These are phyloP conservation scores for Bellardia pandia DNA, from an alignment of 2,888 invertebrate genomes.

Conservation along the genomic window DNA sequence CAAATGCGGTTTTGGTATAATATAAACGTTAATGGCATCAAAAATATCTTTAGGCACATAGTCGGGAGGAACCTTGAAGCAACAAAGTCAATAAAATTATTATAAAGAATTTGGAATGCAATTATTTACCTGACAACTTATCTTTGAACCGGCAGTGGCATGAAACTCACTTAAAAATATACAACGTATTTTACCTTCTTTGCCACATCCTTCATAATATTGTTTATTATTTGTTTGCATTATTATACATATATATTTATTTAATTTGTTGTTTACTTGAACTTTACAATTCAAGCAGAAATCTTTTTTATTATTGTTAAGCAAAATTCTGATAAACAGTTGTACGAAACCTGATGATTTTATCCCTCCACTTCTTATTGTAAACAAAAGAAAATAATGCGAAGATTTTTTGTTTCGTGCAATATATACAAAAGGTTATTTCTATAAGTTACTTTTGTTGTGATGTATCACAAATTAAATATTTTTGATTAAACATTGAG, in stretches of 20 bases:
- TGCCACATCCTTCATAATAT: slow-evolving; percentile 86
- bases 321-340: neutral
- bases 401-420: neutral
- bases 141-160: slow-evolving; percentile 92
- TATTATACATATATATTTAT: neutral
- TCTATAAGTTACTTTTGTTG: neutral
- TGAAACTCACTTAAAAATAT: slow-evolving; percentile 92
- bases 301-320: too few species aligned
- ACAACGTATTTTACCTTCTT: slow-evolving; percentile 91
- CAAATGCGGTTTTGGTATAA: slow-evolving; percentile 97
- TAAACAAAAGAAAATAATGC: slow-evolving; percentile 16
- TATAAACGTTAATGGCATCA: slow-evolving; percentile 96
- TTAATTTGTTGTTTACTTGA: neutral
- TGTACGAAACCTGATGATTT: too few species aligned
- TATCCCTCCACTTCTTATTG: neutral
- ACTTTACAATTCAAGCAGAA: too few species aligned
- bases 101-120: neutral
- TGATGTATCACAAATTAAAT: too few species aligned
- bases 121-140: slow-evolving; percentile 90
- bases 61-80: slow-evolving; percentile 92
- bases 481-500: too few species aligned
- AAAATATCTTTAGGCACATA: slow-evolving; percentile 96
- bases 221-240: slow-evolving; percentile 72
- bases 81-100: neutral
- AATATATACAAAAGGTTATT: neutral